phyloP scores from a whole-genome alignment of 1,140 invertebrate species.

The Steinernema khuongi region DNA sequence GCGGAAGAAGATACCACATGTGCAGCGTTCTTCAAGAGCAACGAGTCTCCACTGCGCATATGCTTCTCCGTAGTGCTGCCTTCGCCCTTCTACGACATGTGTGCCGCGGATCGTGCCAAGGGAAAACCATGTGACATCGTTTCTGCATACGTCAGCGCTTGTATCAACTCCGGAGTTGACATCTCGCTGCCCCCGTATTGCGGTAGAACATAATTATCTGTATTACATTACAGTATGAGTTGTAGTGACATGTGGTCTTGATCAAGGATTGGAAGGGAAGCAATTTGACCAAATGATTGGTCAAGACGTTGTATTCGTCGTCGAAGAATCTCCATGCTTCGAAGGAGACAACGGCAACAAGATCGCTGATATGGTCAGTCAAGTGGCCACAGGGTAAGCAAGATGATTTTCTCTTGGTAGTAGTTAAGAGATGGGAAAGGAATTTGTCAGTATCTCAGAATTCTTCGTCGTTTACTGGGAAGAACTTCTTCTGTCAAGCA shows the following conservation, averaged over 20 bases:
- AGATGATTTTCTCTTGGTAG: too few relatives aligned
- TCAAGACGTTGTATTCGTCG: conserved; percentile 77
- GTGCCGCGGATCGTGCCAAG: not conserved
- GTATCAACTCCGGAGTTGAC: conserved; percentile 69
- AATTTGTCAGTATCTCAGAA: too few relatives aligned
- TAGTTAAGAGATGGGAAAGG: too few relatives aligned
- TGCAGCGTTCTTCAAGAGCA: conserved; percentile 69
- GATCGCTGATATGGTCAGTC: conserved; percentile 34
- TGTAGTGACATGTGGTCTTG: conserved; percentile 56
- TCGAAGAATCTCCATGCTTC: conserved; percentile 79
- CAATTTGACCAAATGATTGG: conserved; percentile 62
- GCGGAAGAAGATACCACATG: conserved; percentile 63
- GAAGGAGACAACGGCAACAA: conserved; percentile 62
- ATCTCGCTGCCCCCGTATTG: conserved; percentile 67
- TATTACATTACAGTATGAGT: conserved; percentile 24
- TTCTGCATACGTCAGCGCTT: conserved; percentile 72
- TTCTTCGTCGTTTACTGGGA: too few relatives aligned
- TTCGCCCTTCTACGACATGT: conserved; percentile 60
- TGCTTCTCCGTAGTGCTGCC: conserved; percentile 61
- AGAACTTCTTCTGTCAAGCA: too few relatives aligned
- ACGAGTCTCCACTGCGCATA: conserved; percentile 64
- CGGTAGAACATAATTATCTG: conserved; percentile 9
- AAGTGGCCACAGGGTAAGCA: conserved; percentile 58
- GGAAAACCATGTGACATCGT: conserved; percentile 70
- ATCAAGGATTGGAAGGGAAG: conserved; percentile 54